Evolutionary conservation across 2,113 vertebrate genomes (phyloP).

Genomic region (Pandion haliaetus): DNA sequence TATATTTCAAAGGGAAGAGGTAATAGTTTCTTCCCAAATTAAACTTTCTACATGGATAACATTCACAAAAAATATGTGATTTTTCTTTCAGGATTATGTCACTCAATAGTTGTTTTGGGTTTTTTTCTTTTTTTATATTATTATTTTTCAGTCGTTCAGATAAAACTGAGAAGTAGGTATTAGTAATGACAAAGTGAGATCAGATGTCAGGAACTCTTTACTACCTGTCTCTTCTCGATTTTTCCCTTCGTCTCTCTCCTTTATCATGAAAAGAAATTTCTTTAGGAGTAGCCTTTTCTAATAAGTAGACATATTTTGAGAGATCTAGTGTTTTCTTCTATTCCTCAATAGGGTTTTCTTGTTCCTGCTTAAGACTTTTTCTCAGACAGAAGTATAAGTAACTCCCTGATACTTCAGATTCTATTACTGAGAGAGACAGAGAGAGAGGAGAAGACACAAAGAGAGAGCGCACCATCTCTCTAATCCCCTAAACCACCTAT

Average conservation of each 20-base stretch:
- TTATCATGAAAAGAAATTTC: neutral
- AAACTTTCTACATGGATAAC: neutral
- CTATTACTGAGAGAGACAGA: neutral
- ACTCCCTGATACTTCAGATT: neutral
- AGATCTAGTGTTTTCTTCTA: neutral
- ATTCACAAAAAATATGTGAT: accelerated
- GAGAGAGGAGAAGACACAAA: neutral
- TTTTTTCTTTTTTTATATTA: neutral
- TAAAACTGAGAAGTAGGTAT: neutral
- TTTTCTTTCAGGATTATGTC: neutral
- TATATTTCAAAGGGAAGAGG: neutral
- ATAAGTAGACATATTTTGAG: neutral
- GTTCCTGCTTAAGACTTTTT: neutral
- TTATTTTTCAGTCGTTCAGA: neutral
- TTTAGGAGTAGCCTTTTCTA: neutral
- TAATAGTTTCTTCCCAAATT: neutral
- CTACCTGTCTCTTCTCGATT: neutral
- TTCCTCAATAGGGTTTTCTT: neutral
- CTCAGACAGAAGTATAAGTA: neutral
- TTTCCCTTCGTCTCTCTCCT: neutral
- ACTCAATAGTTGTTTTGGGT: neutral
- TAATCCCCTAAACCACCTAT: neutral
- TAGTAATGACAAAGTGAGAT: neutral
- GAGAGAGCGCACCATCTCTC: neutral
- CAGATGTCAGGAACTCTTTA: neutral